Percentiles rank a stretch among this genome's conserved stretches.
These are phyloP conservation scores for Brachionus rotundiformis DNA, from an alignment of 1,140 invertebrate genomes.

Conservation along the genomic window DNA sequence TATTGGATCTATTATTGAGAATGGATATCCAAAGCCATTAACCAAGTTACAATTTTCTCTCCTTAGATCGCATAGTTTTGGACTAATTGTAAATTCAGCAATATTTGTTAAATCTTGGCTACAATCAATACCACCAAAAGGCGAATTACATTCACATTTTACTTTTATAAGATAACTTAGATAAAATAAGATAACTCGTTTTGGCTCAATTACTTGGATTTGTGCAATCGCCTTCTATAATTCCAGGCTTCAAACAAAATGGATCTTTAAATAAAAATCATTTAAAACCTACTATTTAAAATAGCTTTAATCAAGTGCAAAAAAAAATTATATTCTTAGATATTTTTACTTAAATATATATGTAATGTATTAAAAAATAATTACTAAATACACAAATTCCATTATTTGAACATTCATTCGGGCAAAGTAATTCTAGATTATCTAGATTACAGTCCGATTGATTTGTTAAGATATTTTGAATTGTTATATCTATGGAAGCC, in stretches of 20 bases:
- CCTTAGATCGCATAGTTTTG: conserved; percentile 32
- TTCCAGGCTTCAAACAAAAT: not conserved
- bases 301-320: not conserved
- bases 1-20: conserved; percentile 10
- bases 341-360: not conserved
- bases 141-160: not conserved
- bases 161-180: not conserved
- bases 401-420: conserved; percentile 2
- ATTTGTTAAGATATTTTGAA: conserved; percentile 8
- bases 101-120: conserved; percentile 30
- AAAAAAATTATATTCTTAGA: not conserved
- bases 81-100: not conserved
- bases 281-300: too few relatives aligned
- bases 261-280: not conserved
- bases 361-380: not conserved
- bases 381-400: conserved; percentile 25
- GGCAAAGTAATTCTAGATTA: not conserved
- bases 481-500: not conserved
- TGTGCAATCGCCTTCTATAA: not conserved
- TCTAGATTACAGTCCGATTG: not conserved
- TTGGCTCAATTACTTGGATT: not conserved
- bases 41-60: not conserved
- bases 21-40: conserved; percentile 42
- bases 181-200: not conserved
- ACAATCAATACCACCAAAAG: conserved; percentile 35